Evolutionary conservation across 2,113 vertebrate species (phyloP).

Genomic region (Dromaius novaehollandiae): DNA sequence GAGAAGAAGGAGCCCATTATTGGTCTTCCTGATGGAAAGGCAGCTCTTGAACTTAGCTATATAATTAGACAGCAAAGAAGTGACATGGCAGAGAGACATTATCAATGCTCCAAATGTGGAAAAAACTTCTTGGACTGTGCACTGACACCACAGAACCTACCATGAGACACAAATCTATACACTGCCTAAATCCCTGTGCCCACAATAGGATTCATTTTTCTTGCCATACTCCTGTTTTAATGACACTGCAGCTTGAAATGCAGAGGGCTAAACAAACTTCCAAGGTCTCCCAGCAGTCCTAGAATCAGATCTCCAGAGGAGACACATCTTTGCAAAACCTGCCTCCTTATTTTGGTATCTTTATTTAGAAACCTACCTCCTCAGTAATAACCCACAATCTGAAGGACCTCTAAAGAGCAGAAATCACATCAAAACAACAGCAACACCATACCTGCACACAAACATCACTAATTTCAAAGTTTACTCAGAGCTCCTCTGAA

Average conservation of each 20-base stretch:
- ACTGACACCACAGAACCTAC: not conserved
- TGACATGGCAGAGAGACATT: not conserved
- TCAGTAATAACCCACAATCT: not conserved
- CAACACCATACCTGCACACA: not conserved
- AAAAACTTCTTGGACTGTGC: not conserved
- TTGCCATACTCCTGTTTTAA: not conserved
- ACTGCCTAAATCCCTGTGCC: not conserved
- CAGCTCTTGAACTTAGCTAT: not conserved
- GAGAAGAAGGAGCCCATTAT: not conserved
- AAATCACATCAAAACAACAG: not conserved
- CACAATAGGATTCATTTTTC: not conserved
- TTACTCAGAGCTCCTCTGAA: not conserved
- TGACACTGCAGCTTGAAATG: accelerated
- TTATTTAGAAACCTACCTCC: not conserved
- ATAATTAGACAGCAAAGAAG: not conserved
- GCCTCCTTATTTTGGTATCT: not conserved
- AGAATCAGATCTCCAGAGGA: not conserved
- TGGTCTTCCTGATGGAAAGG: not conserved
- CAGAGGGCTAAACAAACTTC: not conserved
- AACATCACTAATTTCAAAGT: no score
- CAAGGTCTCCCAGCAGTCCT: not conserved
- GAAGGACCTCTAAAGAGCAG: not conserved
- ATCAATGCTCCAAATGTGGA: not conserved
- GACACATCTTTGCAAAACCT: not conserved
- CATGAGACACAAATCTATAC: not conserved